Base-by-base conservation (phyloP, 2,888 invertebrate genomes). In the Dione vanillae region DNA sequence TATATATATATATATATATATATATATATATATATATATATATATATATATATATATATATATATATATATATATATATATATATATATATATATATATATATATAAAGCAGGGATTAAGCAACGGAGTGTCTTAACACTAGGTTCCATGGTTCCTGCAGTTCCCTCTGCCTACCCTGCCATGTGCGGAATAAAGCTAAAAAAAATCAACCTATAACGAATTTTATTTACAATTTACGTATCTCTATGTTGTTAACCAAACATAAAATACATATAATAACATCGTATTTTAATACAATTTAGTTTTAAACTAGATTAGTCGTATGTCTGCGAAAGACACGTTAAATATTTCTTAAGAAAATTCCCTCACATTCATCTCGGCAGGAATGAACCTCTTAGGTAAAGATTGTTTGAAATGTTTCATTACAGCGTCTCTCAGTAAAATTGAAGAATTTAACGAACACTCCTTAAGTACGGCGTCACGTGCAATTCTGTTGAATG, bases 331-430 rank as follows among this genome's bases (percentile, higher is more conserved):
- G 56, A 47, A 41, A 19, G 47, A 64, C 77, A 79, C 43, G 79
- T 78, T 83, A 77, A 84, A 84, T 78, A 82, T 78, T 79, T 81
- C 80, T 82, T 76, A 73, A 81, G 77, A 78, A 79, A 82, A 81
- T 82, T 80, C 81, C 76, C 72, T 74, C 76, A 74, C 82, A 85
- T 86, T 82, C 82, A 78, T 87, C 79, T 74, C 75, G 67, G 69
- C 72, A 71, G 65, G 74, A 76, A 76, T 75, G 76, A 76, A 73
- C 76, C 77, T 76, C 74, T 75, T 78, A 74, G 70, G 73, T 74
- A 69, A 72, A 74, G 76, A 78, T 77, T 78, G 77, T 76, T 76
- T 71, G 70, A 76, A 78, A 75, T 73, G 76, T 76, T 77, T 77
- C 77, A 77, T 77, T 78, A 77, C 65, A 64, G 81, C 79, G 75